Evolutionary conservation across 2,113 vertebrate species (phyloP), one percentile per base, ranked within the genome.

Genomic region (Bubo scandiacus): DNA sequence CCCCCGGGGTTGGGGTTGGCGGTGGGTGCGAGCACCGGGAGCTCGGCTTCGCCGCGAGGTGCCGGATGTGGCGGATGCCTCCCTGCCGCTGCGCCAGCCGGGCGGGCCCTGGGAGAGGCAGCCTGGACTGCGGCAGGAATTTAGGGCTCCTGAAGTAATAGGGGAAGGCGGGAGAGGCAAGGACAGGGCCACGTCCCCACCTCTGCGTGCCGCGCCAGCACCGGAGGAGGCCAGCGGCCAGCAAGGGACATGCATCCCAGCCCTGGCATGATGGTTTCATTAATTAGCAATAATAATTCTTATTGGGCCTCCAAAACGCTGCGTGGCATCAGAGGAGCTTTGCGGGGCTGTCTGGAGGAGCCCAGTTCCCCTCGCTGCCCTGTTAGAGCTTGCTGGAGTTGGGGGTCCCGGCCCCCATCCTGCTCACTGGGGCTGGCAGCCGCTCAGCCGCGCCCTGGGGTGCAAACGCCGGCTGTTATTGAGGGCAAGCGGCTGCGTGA

Each of bases 131-230:
- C 1, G 42, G 68, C 59, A 93, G 93, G 94, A 94, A 96, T 96
- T 87, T 88, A 71, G 94, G 95, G 87, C 95, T 95, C 49, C 95
- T 91, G 89, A 83, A 95, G n/a, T 45, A 65, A 94, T 8, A 21
- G 42, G 82, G 78, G 66, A 57, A 77, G 82, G 81, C 8, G 5
- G 65, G 68, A 0, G 5, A 68, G 74, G 78, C 2, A 1, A 38
- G 63, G 32, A 54, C 5, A 2, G 61, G 52, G 65, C 68, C 1
- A 0, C 1, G 11, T 61, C 83, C 78, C 85, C 87, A 89, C 63
- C 79, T 59, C 59, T 18, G 55, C 2, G 4, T 0, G 11, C 14
- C 0, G 0, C 45, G 67, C 63, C 77, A 71, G 49, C 34, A 2
- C 20, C 23, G 3, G 73, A 67, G 49, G 30, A 58, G 63, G 12